Conservation (phyloP, 2,888 invertebrate species). For the Taphrorychus bicolor region DNA sequence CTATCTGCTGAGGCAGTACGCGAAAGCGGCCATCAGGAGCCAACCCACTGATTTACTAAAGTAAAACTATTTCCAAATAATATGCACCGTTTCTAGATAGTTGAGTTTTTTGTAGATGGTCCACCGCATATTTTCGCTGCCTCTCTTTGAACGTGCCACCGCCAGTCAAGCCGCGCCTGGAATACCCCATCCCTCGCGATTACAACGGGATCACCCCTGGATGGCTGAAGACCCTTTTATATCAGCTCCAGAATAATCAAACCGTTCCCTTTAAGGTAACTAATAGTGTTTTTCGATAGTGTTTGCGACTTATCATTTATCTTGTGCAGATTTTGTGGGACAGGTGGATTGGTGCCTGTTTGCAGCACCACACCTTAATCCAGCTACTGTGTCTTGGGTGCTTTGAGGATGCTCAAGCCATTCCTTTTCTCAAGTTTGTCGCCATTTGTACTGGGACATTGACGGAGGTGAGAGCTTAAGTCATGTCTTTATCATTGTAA, state of each 20-base stretch:
- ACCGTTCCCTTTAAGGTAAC: slow-evolving; percentile 56
- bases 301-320: no score
- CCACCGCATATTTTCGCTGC: slow-evolving; percentile 81
- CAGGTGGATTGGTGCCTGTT: slow-evolving; percentile 72
- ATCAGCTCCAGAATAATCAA: slow-evolving; percentile 69
- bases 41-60: slow-evolving; percentile 84
- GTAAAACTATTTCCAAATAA: no score
- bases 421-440: slow-evolving; percentile 77
- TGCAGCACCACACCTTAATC: slow-evolving; percentile 69
- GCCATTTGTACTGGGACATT: slow-evolving; percentile 75
- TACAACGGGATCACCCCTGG: slow-evolving; percentile 81
- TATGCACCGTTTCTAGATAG: no score
- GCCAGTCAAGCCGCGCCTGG: slow-evolving; percentile 80
- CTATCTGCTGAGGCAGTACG: slow-evolving; percentile 83
- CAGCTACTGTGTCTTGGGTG: slow-evolving; percentile 75
- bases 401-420: slow-evolving; percentile 67
- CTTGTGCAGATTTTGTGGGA: slow-evolving; percentile 53
- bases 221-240: slow-evolving; percentile 76
- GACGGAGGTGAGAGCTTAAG: no score
- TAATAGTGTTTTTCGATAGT: no score
- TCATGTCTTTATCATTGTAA: slow-evolving; percentile 46
- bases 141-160: slow-evolving; percentile 79
- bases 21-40: slow-evolving; percentile 90
- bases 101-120: slow-evolving; percentile 77
- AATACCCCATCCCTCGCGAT: slow-evolving; percentile 73